Evolutionary conservation across 1,140 invertebrate genomes (phyloP), one percentile per base, ranked within the genome.

Genomic region (Radopholus similis): DNA sequence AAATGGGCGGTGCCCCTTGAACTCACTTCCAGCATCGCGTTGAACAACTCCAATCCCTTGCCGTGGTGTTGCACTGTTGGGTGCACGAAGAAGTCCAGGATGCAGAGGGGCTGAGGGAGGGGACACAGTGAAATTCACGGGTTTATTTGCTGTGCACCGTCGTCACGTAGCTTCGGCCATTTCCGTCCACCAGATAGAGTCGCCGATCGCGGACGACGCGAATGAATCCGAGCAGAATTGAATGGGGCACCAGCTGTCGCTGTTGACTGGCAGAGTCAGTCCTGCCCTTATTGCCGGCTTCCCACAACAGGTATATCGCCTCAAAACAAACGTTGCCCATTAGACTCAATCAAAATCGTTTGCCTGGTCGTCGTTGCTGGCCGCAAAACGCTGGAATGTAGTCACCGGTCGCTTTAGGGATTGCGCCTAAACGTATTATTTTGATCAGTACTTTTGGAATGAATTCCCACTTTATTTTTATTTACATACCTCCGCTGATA

Each of bases 1-100:
- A 66, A 66, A 42, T 64, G 4, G 15, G 4, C 47, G 28, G 30
- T 40, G 49, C 47, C n/a, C 18, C 42, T 35, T 51, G 2, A 56
- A 82, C 26, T 53, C 64, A 76, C 88, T 71, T 85, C 78, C 23
- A 92, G 78, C 90, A 92, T 92, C 58, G 88, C 83, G 69, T 91
- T 88, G 81, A 91, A 91, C 0, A 92, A 83, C 62, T 85, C 83
- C 70, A 88, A 88, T 18, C 91, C 91, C 75, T 88, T 86, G 21
- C 90, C 91, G 75, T 86, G 87, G 28, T 90, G 86, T 82, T 93
- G 91, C 30, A 86, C 86, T 0, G 88, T 87, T 78, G 90, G 89
- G 74, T 90, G 88, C 32, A 93, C 86, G 80, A 90, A 93, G 84
- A 93, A 93, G 78, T 93, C 91, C 60, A 93, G 83, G 58, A 93